Conservation (phyloP, 2,888 invertebrate species). For the Harmothoe impar region DNA sequence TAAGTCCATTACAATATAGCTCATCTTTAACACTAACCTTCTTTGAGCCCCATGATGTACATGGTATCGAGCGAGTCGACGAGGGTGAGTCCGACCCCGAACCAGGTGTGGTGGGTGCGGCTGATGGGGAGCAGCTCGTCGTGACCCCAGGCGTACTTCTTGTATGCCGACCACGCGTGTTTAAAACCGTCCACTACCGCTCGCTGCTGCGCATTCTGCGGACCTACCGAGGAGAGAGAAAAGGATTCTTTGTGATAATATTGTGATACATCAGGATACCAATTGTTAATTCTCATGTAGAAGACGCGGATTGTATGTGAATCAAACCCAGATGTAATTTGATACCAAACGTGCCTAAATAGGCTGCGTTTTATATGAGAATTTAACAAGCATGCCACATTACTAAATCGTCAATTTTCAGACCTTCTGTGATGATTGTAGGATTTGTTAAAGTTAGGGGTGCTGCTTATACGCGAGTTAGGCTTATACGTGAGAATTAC, state of each 20-base stretch:
- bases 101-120: constrained; percentile 94
- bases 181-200: constrained; percentile 94
- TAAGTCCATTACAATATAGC: too few relatives aligned
- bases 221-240: constrained; percentile 85
- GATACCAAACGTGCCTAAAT: too few relatives aligned
- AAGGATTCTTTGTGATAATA: neutral
- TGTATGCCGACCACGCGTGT: constrained; percentile 97
- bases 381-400: too few relatives aligned
- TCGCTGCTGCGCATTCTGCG: constrained; percentile 90
- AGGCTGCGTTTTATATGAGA: too few relatives aligned
- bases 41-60: constrained; percentile 95
- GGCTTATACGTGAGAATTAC: too few relatives aligned
- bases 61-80: constrained; percentile 97
- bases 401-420: too few relatives aligned
- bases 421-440: too few relatives aligned
- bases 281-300: too few relatives aligned
- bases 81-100: constrained; percentile 96
- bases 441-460: too few relatives aligned
- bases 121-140: constrained; percentile 97
- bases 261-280: too few relatives aligned
- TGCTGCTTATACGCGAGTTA: too few relatives aligned
- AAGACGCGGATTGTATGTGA: too few relatives aligned
- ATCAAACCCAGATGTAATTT: neutral
- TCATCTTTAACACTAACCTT: constrained; percentile 86
- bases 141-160: constrained; percentile 97